A percentile compares a stretch with the other conserved stretches of the same genome.
Conservation (phyloP, 1,140 invertebrate species). For the Cepaea nemoralis region DNA sequence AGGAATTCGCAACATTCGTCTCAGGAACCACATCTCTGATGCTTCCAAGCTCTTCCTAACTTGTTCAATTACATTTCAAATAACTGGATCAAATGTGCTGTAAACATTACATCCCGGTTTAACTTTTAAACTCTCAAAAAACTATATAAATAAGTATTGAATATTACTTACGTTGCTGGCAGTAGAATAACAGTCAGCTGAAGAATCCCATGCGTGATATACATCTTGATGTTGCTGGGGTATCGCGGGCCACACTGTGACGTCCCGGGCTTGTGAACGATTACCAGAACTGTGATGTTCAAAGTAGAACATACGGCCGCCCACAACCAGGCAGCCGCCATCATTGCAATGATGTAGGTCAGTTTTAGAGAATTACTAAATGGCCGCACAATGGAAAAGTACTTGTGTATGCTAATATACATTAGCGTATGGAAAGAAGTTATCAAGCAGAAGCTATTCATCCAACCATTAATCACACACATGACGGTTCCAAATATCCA, state of each 20-base stretch:
- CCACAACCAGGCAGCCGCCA: slow-evolving; percentile 72
- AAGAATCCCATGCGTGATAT: slow-evolving; percentile 69
- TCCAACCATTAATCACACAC: slow-evolving; percentile 73
- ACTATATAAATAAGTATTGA: no score
- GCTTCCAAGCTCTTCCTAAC: no score
- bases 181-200: slow-evolving; percentile 57
- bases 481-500: slow-evolving; percentile 67
- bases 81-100: no score
- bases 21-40: no score
- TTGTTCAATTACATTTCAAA: no score
- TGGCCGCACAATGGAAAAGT: slow-evolving; percentile 72
- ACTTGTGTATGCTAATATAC: slow-evolving; percentile 73
- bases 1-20: no score
- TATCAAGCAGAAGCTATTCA: slow-evolving; percentile 72
- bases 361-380: slow-evolving; percentile 69
- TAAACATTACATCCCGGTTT: no score
- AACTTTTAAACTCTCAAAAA: no score
- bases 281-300: slow-evolving; percentile 67
- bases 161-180: slow-evolving; percentile 43
- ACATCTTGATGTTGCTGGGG: slow-evolving; percentile 55
- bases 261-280: slow-evolving; percentile 69
- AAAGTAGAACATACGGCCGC: slow-evolving; percentile 66
- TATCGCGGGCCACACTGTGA: slow-evolving; percentile 73
- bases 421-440: slow-evolving; percentile 74
- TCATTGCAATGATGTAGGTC: slow-evolving; percentile 71